A percentile compares a stretch with the other conserved stretches of the same genome.
phyloP scores from a whole-genome alignment of 2,113 vertebrate genomes.

The Protobothrops flavoviridis region DNA sequence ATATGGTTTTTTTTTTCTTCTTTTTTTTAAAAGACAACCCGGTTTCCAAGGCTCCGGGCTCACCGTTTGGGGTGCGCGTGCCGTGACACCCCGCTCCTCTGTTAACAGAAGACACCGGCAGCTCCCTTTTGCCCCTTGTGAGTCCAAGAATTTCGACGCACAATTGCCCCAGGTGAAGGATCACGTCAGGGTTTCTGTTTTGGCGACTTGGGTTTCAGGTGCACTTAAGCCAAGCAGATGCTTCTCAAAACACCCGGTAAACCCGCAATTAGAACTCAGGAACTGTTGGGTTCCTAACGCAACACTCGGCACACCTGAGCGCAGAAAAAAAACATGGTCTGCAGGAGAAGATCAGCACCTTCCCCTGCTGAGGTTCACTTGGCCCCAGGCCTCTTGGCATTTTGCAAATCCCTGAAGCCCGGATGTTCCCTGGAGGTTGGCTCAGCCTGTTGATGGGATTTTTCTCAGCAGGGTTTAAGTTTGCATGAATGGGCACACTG shows the following conservation, averaged over 20 bases:
- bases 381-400: background rate
- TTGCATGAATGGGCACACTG: background rate
- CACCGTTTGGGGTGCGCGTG: too few species aligned
- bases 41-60: background rate
- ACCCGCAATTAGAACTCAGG: background rate
- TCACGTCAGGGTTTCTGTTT: too few species aligned
- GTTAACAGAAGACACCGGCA: too few species aligned
- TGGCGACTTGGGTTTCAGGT: background rate
- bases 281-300: background rate
- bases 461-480: background rate
- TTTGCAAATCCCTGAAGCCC: background rate
- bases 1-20: background rate
- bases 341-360: background rate
- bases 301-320: background rate
- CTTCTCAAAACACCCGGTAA: background rate
- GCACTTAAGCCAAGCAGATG: background rate
- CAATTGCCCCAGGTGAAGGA: too few species aligned
- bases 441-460: background rate
- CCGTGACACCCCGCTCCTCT: background rate
- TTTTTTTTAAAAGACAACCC: slow-evolving; percentile 9
- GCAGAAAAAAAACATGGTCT: background rate
- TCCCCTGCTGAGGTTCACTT: background rate
- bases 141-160: too few species aligned
- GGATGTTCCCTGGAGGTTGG: background rate
- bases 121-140: too few species aligned